These are phyloP conservation scores for Etheostoma nigrum DNA, from an alignment of 2,797 vertebrate genomes.

Conservation along the genomic window DNA sequence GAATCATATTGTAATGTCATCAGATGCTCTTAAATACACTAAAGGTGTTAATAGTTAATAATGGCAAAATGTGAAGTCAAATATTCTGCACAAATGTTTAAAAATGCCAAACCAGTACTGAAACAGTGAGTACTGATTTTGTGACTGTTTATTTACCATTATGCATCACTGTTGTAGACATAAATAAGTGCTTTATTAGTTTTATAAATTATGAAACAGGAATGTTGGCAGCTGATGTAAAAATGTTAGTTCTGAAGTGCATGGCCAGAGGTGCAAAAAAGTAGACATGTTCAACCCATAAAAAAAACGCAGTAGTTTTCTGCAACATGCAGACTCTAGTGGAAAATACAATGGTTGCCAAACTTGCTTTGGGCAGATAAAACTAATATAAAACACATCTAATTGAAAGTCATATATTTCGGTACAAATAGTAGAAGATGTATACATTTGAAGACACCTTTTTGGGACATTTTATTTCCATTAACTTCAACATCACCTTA, in stretches of 20 bases:
- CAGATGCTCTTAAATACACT: not conserved
- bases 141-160: not conserved
- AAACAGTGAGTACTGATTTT: not conserved
- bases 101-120: too few relatives aligned
- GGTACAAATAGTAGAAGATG: not conserved
- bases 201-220: not conserved
- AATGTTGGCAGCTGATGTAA: not conserved
- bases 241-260: not conserved
- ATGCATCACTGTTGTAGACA: not conserved
- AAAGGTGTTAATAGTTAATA: not conserved
- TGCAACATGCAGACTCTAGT: not conserved
- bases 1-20: not conserved
- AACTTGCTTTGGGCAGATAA: not conserved
- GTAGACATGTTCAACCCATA: not conserved
- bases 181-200: not conserved
- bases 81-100: not conserved
- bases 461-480: slow-evolving; percentile 55
- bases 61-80: not conserved
- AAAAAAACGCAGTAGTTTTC: not conserved
- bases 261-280: not conserved
- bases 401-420: not conserved
- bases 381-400: slow-evolving; percentile 1
- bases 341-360: fast-evolving
- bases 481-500: slow-evolving; percentile 14
- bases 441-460: not conserved